Percentiles rank a stretch among this genome's conserved stretches.
Evolutionary conservation across 1,140 invertebrate species (phyloP).

Genomic region (Platyura marginata): DNA sequence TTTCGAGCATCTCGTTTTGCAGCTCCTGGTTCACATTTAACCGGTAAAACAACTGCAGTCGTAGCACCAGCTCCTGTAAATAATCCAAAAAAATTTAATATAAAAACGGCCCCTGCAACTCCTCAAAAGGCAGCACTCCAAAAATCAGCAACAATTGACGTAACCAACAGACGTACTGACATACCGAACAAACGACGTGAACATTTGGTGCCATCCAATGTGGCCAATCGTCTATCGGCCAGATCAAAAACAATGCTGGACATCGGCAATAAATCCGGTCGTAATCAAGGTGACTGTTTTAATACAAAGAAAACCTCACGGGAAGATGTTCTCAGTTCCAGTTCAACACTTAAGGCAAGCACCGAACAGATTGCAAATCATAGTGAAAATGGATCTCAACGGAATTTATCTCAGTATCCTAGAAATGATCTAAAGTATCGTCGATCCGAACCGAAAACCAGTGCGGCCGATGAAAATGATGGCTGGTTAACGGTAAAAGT

Average conservation of each 20-base stretch:
- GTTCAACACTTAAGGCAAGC: slow-evolving; percentile 20
- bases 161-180: too few species aligned
- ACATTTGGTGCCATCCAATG: slow-evolving; percentile 8
- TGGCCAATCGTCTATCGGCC: slow-evolving; percentile 15
- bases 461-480: slow-evolving; percentile 30
- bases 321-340: slow-evolving; percentile 20
- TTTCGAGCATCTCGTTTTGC: too few species aligned
- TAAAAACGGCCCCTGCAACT: too few species aligned
- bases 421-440: slow-evolving; percentile 7
- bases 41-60: too few species aligned
- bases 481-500: slow-evolving; percentile 47
- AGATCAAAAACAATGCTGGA: slow-evolving; percentile 23
- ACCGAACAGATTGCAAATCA: slow-evolving; percentile 12
- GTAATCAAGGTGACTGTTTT: slow-evolving; percentile 24
- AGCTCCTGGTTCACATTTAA: too few species aligned
- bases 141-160: too few species aligned
- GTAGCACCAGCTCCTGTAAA: too few species aligned
- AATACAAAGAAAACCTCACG: slow-evolving; percentile 9
- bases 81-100: too few species aligned
- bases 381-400: slow-evolving; percentile 6
- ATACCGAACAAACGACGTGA: background rate
- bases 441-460: slow-evolving; percentile 24
- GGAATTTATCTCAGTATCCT: slow-evolving; percentile 4
- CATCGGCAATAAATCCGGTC: slow-evolving; percentile 22
- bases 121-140: too few species aligned